Evolutionary conservation across 2,888 invertebrate genomes (phyloP).

Genomic region (Abrostola triplasia): DNA sequence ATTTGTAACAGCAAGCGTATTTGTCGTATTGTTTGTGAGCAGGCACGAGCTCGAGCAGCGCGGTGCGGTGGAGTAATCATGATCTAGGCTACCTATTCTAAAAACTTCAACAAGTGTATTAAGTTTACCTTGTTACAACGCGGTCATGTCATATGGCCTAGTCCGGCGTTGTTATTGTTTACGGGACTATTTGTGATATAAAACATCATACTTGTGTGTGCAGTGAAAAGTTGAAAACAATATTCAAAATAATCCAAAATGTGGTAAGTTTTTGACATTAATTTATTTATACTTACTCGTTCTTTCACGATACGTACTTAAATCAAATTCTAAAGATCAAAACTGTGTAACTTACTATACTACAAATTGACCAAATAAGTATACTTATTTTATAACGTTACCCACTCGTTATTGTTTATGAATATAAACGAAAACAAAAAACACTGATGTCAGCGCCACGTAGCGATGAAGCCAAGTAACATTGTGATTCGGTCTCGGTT

Average conservation of each 20-base stretch:
- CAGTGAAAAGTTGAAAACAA: slow-evolving; percentile 28
- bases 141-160: slow-evolving; percentile 55
- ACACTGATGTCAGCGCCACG: slow-evolving; percentile 48
- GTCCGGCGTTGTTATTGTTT: slow-evolving; percentile 48
- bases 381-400: too few relatives aligned
- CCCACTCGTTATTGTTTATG: too few relatives aligned
- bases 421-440: slow-evolving; percentile 17
- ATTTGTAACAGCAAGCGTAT: slow-evolving; percentile 14
- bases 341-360: too few relatives aligned
- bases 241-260: slow-evolving; percentile 45
- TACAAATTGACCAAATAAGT: too few relatives aligned
- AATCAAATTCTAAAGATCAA: too few relatives aligned
- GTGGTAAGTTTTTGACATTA: slow-evolving; percentile 54
- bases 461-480: slow-evolving; percentile 33
- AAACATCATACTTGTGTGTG: slow-evolving; percentile 33
- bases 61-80: slow-evolving; percentile 36
- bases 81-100: slow-evolving; percentile 43
- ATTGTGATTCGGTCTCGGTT: slow-evolving; percentile 3
- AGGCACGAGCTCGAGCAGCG: slow-evolving; percentile 21
- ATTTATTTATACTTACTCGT: slow-evolving; percentile 4
- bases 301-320: not conserved
- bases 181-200: slow-evolving; percentile 30
- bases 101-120: slow-evolving; percentile 50
- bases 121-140: slow-evolving; percentile 62
- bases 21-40: slow-evolving; percentile 5